phyloP scores from a whole-genome alignment of 2,797 vertebrate genomes.

The Meriones psammophilus region DNA sequence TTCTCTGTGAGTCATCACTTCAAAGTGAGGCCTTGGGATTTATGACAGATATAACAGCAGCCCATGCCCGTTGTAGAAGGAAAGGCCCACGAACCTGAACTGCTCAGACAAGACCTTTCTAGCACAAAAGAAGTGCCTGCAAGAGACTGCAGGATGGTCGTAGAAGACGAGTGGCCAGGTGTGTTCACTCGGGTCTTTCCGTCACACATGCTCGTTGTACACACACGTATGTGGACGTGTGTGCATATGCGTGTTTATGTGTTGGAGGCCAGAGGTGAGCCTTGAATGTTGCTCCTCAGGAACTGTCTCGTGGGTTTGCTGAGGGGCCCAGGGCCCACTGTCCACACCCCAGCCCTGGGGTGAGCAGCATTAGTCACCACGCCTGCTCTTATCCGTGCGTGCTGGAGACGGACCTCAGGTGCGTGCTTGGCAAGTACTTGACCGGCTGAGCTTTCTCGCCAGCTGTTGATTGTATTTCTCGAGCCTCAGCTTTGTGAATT shows the following conservation, averaged over 20 bases:
- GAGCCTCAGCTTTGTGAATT: constrained; percentile 17
- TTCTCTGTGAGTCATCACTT: constrained; percentile 89
- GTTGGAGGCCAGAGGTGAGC: neutral
- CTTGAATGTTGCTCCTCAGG: neutral
- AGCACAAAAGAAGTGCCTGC: constrained; percentile 70
- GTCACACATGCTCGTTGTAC: neutral
- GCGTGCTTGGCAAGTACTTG: neutral
- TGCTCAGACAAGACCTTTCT: constrained; percentile 79
- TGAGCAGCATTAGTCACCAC: neutral
- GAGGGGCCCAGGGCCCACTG: neutral
- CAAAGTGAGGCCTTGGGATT: constrained; percentile 87
- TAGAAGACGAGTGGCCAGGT: constrained; percentile 48
- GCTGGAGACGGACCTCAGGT: neutral
- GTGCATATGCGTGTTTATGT: neutral
- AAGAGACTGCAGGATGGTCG: constrained; percentile 64
- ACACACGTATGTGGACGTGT: neutral
- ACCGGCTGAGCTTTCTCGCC: neutral
- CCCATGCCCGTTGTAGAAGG: constrained; percentile 67
- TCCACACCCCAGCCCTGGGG: neutral
- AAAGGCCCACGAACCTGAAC: constrained; percentile 58
- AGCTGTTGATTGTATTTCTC: neutral
- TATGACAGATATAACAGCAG: constrained; percentile 84
- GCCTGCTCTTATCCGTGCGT: neutral
- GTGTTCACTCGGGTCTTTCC: constrained; percentile 34
- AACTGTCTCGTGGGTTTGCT: neutral